phyloP scores from a whole-genome alignment of 2,113 vertebrate genomes.

The Alligator sinensis region DNA sequence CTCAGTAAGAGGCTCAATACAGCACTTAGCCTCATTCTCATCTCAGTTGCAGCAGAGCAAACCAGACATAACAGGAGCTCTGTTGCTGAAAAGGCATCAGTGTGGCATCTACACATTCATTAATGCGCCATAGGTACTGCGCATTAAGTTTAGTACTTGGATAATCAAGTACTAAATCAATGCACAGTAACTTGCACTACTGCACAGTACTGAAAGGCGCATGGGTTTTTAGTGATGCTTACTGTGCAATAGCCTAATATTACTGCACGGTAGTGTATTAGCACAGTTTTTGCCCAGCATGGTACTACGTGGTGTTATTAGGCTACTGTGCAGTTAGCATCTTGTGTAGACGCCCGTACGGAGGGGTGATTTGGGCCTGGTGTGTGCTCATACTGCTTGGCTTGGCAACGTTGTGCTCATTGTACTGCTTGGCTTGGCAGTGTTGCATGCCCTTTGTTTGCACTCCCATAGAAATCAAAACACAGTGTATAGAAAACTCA shows the following conservation, averaged over 20 bases:
- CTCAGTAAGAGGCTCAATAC: background rate
- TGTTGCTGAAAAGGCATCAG: too few relatives aligned
- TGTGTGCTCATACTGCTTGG: fast-evolving
- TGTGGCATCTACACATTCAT: too few relatives aligned
- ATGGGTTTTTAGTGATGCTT: too few relatives aligned
- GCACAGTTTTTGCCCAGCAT: too few relatives aligned
- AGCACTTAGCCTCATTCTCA: background rate
- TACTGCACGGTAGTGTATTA: too few relatives aligned
- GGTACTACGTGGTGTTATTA: too few relatives aligned
- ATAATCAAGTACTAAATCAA: too few relatives aligned
- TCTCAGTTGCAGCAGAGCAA: background rate
- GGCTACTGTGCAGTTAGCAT: background rate
- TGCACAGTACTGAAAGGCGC: too few relatives aligned
- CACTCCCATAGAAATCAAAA: background rate
- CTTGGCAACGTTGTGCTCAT: background rate
- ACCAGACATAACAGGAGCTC: background rate
- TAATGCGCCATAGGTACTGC: too few relatives aligned
- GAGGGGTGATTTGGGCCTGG: background rate
- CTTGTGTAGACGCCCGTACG: background rate
- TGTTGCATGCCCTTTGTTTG: background rate
- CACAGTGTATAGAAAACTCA: background rate
- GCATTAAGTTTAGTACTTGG: too few relatives aligned
- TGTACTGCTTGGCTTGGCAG: background rate
- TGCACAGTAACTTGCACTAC: too few relatives aligned
- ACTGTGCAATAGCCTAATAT: too few relatives aligned